Percentiles rank a stretch among this genome's conserved stretches.
Conservation (phyloP, 2,113 vertebrate genomes). For the Caloenas nicobarica region DNA sequence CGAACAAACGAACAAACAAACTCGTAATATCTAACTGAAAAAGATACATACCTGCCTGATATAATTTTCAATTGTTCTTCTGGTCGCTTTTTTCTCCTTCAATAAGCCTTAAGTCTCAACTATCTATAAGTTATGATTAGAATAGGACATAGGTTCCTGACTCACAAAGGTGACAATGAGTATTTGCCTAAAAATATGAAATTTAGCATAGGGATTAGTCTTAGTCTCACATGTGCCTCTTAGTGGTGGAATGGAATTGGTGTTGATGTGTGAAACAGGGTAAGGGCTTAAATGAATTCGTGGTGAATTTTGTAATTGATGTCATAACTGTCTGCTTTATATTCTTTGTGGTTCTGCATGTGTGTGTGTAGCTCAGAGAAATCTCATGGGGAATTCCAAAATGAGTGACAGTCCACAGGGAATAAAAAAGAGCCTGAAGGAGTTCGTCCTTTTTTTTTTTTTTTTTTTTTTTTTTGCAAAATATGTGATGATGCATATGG, state of each 20-base stretch:
- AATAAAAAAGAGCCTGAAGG: neutral
- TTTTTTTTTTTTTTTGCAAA: neutral
- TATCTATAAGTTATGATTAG: neutral
- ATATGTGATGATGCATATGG: neutral
- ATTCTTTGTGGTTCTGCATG: conserved; percentile 7
- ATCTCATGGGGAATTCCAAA: neutral
- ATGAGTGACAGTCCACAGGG: neutral
- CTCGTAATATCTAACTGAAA: neutral
- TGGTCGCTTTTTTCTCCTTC: neutral
- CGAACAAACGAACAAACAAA: neutral
- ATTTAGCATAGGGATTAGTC: neutral
- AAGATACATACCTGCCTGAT: neutral
- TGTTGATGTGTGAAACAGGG: conserved; percentile 43
- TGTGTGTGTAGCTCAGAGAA: neutral
- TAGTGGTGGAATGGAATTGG: neutral
- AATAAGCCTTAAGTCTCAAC: neutral
- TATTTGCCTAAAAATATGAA: neutral
- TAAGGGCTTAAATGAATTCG: neutral
- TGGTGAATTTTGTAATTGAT: conserved; percentile 39
- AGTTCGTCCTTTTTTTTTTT: neutral
- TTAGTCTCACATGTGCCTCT: neutral
- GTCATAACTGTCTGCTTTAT: conserved; percentile 15
- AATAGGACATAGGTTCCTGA: neutral
- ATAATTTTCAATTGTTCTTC: neutral
- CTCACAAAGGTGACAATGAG: neutral